Evolutionary conservation across 2,888 invertebrate species (phyloP).

Genomic region (Pycnomerus fuliginosus): DNA sequence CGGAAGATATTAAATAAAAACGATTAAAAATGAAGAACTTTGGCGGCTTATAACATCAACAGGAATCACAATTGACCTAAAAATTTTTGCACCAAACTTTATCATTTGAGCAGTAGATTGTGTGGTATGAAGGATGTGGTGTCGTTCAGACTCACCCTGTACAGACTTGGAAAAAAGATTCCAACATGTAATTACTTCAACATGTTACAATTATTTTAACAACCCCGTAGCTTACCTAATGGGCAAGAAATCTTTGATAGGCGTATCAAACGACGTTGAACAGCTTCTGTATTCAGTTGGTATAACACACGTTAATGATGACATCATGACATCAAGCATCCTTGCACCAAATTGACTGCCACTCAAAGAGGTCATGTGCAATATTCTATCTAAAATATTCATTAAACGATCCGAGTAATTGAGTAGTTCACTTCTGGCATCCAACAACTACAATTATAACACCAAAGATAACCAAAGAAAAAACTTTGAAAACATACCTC

Average conservation of each 20-base stretch:
- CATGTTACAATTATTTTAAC: no score
- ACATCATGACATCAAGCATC: conserved; percentile 61
- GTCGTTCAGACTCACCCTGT: no score
- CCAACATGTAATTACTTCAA: no score
- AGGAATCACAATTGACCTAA: no score
- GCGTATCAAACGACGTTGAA: conserved; percentile 60
- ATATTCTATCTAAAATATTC: conserved; percentile 67
- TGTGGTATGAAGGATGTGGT: no score
- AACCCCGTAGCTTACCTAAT: conserved; percentile 61
- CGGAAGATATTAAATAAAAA: no score
- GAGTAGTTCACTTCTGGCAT: conserved; percentile 64
- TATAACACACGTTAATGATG: conserved; percentile 62
- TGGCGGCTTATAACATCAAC: no score
- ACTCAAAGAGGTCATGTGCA: conserved; percentile 68
- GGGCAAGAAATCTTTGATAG: conserved; percentile 69
- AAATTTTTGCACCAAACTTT: no score
- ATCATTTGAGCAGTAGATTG: no score
- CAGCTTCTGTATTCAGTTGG: conserved; percentile 65
- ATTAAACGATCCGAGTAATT: conserved; percentile 65
- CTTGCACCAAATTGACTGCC: conserved; percentile 65
- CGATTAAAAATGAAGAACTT: no score
- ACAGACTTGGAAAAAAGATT: no score
- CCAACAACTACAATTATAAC: conserved; percentile 59
- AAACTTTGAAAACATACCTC: conserved; percentile 51
- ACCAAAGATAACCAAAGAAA: conserved; percentile 7